These are phyloP conservation scores for Parauchenoglanis punctatus DNA, from an alignment of 2,797 vertebrate species.

Conservation along the genomic window DNA sequence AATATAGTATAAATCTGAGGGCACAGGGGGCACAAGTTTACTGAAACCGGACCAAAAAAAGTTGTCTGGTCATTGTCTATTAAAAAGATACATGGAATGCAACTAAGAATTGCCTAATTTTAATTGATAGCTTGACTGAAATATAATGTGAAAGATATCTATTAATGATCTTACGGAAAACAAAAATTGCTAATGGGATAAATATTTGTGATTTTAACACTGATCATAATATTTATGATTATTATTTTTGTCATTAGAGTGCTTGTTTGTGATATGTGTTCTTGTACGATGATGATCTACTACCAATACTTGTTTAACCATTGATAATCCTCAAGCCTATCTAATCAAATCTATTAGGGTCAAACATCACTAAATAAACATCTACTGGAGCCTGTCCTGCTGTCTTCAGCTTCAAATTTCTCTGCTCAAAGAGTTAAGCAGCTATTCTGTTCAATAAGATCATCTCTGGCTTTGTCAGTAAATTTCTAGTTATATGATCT, in stretches of 20 bases:
- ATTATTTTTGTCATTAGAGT: not conserved
- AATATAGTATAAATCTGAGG: not conserved
- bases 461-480: conserved; percentile 63
- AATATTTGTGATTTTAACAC: not conserved
- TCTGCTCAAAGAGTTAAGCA: conserved; percentile 38
- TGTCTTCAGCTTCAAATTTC: conserved; percentile 53
- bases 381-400: conserved; percentile 34
- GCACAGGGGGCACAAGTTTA: not conserved
- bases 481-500: conserved; percentile 66
- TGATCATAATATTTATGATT: not conserved
- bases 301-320: not conserved
- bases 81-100: not conserved
- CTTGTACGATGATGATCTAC: not conserved
- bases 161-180: not conserved
- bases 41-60: not conserved
- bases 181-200: not conserved
- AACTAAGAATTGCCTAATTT: not conserved
- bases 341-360: not conserved
- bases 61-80: not conserved
- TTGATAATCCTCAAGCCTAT: conserved; percentile 5
- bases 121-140: not conserved
- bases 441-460: conserved; percentile 47
- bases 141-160: not conserved
- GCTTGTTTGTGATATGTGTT: not conserved
- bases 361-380: conserved; percentile 23